phyloP scores from a whole-genome alignment of 2,113 vertebrate genomes.

The Saguinus midas region DNA sequence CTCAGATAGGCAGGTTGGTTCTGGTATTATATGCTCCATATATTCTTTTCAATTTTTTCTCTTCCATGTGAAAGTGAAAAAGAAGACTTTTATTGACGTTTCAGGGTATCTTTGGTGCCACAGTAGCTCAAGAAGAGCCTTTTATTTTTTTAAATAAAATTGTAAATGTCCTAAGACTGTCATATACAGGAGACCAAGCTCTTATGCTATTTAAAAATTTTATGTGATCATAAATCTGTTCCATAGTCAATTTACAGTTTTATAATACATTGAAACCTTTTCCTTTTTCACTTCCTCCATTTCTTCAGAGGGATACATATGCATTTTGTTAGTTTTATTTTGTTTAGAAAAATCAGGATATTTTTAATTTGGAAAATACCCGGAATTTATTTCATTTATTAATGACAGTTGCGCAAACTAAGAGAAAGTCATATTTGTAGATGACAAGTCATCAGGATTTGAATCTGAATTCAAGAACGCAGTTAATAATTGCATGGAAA shows the following conservation, averaged over 20 bases:
- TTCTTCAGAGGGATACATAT: not conserved
- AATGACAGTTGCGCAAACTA: not conserved
- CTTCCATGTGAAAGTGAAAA: slow-evolving; percentile 65
- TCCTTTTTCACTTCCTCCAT: slow-evolving; percentile 29
- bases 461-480: not conserved
- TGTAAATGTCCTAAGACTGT: slow-evolving; percentile 63
- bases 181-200: slow-evolving; percentile 50
- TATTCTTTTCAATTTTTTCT: slow-evolving; percentile 68
- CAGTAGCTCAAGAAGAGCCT: slow-evolving; percentile 59
- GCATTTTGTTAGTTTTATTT: not conserved
- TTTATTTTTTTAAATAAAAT: slow-evolving; percentile 72
- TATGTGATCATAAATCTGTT: slow-evolving; percentile 73
- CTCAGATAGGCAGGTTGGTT: slow-evolving; percentile 43
- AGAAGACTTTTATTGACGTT: slow-evolving; percentile 72
- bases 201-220: slow-evolving; percentile 64
- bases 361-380: slow-evolving; percentile 20
- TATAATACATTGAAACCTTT: slow-evolving; percentile 65
- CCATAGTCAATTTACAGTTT: slow-evolving; percentile 63
- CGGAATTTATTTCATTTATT: not conserved
- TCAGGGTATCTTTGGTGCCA: slow-evolving; percentile 55
- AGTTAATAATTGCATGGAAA: not conserved
- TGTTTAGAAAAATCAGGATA: not conserved
- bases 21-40: slow-evolving; percentile 60
- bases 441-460: not conserved
- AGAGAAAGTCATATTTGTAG: not conserved